These are phyloP conservation scores for Pelecanoides urinatrix DNA, from an alignment of 2,113 vertebrate species.

Conservation along the genomic window DNA sequence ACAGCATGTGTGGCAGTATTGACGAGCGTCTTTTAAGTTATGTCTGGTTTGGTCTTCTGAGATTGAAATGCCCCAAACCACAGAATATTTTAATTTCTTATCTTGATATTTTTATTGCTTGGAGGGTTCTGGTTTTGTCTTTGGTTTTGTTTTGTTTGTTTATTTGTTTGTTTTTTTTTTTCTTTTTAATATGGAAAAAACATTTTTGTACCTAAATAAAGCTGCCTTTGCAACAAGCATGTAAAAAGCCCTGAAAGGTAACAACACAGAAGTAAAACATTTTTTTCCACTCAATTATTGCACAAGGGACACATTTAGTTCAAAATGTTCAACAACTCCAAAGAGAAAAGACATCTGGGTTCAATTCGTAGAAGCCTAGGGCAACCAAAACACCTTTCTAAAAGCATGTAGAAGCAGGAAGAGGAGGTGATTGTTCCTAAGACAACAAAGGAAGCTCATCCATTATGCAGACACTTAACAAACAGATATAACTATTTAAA, in stretches of 20 bases:
- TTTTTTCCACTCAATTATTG: slow-evolving; percentile 5
- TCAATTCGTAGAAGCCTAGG: slow-evolving; percentile 2
- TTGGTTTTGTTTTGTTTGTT: not conserved
- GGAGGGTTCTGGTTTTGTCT: not conserved
- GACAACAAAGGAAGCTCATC: not conserved
- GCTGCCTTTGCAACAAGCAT: not conserved
- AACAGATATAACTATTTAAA: not conserved
- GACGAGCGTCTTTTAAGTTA: not conserved
- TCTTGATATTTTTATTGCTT: not conserved
- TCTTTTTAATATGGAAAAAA: not conserved
- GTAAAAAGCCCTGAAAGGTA: not conserved
- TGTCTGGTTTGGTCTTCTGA: not conserved
- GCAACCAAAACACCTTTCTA: not conserved
- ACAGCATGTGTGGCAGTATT: not conserved
- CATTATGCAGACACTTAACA: not conserved
- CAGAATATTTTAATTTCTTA: not conserved
- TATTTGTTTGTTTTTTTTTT: not conserved
- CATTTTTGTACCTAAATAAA: not conserved
- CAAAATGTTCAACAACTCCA: not conserved
- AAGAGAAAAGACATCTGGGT: slow-evolving; percentile 41
- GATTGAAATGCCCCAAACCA: not conserved
- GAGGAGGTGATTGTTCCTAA: not conserved
- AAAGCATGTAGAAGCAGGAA: not conserved
- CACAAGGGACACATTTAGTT: slow-evolving; percentile 23
- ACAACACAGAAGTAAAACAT: not conserved